Percentiles rank a stretch among this genome's conserved stretches.
Conservation (phyloP, 1,140 invertebrate species). For the Drosophila virilis region DNA sequence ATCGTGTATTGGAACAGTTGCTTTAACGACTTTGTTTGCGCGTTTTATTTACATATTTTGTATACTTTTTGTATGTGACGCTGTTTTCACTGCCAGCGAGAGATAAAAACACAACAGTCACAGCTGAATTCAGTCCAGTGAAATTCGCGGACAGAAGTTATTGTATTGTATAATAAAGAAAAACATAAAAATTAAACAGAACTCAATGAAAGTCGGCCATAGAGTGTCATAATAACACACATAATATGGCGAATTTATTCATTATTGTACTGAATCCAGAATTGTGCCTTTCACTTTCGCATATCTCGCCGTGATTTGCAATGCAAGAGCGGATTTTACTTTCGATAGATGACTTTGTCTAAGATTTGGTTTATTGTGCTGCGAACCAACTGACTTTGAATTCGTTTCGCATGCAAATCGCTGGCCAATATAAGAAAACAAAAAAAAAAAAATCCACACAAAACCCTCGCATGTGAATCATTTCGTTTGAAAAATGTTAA, state of each 20-base stretch:
- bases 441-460: slow-evolving; percentile 9
- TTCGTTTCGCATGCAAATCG: slow-evolving; percentile 70
- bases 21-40: slow-evolving; percentile 48
- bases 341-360: slow-evolving; percentile 10
- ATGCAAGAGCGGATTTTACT: slow-evolving; percentile 1
- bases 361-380: slow-evolving; percentile 57
- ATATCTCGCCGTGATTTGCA: slow-evolving; percentile 10
- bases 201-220: slow-evolving; percentile 44
- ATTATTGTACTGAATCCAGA: slow-evolving; percentile 30
- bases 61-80: slow-evolving; percentile 10
- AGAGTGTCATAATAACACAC: slow-evolving; percentile 41
- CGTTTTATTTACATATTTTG: slow-evolving; percentile 20
- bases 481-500: slow-evolving; percentile 67
- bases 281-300: slow-evolving; percentile 69
- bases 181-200: slow-evolving; percentile 18
- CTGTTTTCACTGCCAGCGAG: slow-evolving; percentile 20
- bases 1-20: slow-evolving; percentile 71
- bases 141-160: slow-evolving; percentile 47
- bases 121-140: slow-evolving; percentile 38
- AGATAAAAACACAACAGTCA: slow-evolving; percentile 11
- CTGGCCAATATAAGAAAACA: slow-evolving; percentile 24
- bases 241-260: slow-evolving; percentile 14
- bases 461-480: slow-evolving; percentile 64
- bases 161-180: slow-evolving; percentile 42
- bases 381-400: slow-evolving; percentile 14